Evolutionary conservation across 37 sponge, comb jelly and placozoan species (phyloP).

Genomic region (Ianthella basta): DNA sequence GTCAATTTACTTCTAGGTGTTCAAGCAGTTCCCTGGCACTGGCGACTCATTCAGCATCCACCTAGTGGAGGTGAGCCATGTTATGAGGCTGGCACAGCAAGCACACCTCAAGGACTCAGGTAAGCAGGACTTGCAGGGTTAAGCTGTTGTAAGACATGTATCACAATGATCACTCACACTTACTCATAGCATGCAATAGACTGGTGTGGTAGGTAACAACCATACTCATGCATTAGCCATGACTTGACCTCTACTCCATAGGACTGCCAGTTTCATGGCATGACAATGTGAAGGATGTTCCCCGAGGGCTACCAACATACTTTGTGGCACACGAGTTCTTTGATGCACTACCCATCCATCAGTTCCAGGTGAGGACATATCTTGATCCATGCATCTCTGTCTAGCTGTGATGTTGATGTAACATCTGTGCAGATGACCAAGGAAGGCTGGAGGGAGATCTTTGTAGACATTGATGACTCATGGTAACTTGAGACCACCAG

Average conservation of each 20-base stretch:
- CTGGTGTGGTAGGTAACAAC: too few relatives aligned
- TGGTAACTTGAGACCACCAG: too few relatives aligned
- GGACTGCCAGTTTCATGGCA: conserved; percentile 64
- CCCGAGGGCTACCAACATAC: conserved; percentile 60
- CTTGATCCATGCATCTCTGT: background rate
- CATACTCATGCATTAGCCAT: too few relatives aligned
- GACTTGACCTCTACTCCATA: too few relatives aligned
- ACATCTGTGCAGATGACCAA: conserved; percentile 39
- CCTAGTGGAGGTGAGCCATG: conserved; percentile 84
- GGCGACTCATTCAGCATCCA: conserved; percentile 50
- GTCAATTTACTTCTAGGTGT: conserved; percentile 43
- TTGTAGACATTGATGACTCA: conserved; percentile 79
- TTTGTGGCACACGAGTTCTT: conserved; percentile 97
- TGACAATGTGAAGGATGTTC: conserved; percentile 66
- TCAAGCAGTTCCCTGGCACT: conserved; percentile 42
- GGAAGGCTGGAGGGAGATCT: conserved; percentile 87
- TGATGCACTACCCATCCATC: conserved; percentile 97
- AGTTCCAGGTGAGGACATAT: conserved; percentile 74
- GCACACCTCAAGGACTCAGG: conserved; percentile 36
- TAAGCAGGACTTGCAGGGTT: background rate
- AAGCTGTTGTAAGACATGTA: too few relatives aligned
- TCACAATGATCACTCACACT: too few relatives aligned
- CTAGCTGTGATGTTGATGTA: too few relatives aligned
- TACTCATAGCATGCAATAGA: too few relatives aligned
- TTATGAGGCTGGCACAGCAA: conserved; percentile 59